phyloP scores from a whole-genome alignment of 2,797 vertebrate genomes.

The Enteromius fasciolatus region DNA sequence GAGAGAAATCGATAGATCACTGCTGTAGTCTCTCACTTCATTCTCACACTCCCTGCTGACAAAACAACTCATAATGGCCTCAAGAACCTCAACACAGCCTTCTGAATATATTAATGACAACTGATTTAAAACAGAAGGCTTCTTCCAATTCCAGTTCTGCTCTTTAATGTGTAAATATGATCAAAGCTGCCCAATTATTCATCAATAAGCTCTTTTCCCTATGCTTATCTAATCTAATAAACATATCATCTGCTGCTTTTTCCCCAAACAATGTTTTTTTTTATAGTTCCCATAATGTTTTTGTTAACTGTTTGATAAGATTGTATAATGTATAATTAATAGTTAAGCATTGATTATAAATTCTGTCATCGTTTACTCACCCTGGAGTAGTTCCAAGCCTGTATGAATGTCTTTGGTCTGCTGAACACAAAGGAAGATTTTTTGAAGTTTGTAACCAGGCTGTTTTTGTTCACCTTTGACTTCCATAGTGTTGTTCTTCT shows the following conservation, averaged over 20 bases:
- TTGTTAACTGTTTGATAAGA: neutral
- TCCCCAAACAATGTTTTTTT: neutral
- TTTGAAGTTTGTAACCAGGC: no score
- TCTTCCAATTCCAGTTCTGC: neutral
- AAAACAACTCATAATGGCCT: neutral
- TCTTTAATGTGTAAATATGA: slow-evolving; percentile 3
- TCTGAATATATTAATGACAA: neutral
- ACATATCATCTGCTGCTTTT: neutral
- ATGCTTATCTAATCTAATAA: neutral
- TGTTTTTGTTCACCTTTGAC: no score
- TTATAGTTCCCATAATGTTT: neutral
- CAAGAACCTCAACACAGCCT: neutral
- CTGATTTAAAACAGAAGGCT: neutral
- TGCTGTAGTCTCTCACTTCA: neutral
- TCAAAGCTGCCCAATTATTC: neutral
- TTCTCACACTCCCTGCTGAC: neutral
- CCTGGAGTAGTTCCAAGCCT: no score
- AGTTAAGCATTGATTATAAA: no score
- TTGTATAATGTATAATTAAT: no score
- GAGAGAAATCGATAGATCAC: neutral
- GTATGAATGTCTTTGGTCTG: no score
- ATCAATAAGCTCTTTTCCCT: neutral
- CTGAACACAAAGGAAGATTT: no score
- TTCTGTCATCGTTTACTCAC: no score
- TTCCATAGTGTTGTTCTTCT: no score